Conservation (phyloP, 2,113 vertebrate species). For the Rhinolophus sinicus region DNA sequence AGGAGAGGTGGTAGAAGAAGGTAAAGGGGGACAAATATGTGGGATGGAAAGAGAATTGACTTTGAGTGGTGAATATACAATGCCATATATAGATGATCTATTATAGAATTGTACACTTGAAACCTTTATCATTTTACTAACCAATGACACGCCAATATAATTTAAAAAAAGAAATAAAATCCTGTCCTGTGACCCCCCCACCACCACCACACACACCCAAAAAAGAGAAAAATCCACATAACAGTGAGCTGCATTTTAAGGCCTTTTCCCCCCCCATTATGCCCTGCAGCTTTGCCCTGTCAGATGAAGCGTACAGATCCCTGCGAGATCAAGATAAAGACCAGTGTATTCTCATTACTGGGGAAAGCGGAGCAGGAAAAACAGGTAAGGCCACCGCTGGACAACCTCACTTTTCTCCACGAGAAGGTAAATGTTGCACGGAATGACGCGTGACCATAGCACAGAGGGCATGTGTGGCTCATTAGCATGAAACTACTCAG, state of each 20-base stretch:
- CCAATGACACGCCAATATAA: too few relatives aligned
- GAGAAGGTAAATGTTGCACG: neutral
- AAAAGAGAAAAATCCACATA: too few relatives aligned
- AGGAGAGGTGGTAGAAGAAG: too few relatives aligned
- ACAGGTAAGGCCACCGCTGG: conserved; percentile 88
- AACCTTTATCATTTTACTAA: too few relatives aligned
- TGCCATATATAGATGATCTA: too few relatives aligned
- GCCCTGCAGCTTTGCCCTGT: conserved; percentile 94
- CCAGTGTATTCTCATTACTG: conserved; percentile 98
- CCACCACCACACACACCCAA: too few relatives aligned
- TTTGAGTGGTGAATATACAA: too few relatives aligned
- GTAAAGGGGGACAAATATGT: too few relatives aligned
- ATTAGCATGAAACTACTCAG: neutral
- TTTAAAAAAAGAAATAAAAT: too few relatives aligned
- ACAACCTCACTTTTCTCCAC: neutral
- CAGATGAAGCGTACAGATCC: conserved; percentile 98
- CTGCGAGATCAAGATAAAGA: conserved; percentile 98
- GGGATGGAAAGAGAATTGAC: too few relatives aligned
- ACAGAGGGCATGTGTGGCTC: neutral
- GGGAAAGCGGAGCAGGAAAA: conserved; percentile 98
- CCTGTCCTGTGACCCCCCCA: too few relatives aligned
- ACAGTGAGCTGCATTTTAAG: conserved; percentile 45
- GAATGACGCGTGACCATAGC: neutral
- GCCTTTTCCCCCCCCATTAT: neutral
- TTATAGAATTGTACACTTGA: too few relatives aligned